Evolutionary conservation across 2,113 vertebrate species (phyloP).

Genomic region (Anolis carolinensis): DNA sequence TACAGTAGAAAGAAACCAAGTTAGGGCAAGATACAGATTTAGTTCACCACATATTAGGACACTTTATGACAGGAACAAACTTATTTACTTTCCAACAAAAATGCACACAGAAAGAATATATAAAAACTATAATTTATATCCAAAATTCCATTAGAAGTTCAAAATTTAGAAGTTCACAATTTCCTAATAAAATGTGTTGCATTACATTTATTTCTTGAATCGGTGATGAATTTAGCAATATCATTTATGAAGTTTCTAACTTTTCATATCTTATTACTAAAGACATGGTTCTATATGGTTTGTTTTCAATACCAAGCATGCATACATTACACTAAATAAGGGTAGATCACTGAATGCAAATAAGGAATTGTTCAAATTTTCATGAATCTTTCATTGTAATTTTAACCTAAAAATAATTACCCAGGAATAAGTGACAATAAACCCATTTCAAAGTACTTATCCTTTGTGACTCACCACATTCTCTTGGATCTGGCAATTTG

Average conservation of each 20-base stretch:
- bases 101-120: neutral
- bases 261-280: neutral
- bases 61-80: neutral
- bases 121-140: neutral
- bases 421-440: neutral
- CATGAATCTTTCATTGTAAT: neutral
- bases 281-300: neutral
- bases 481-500: slow-evolving; percentile 96
- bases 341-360: neutral
- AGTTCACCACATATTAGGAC: neutral
- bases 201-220: neutral
- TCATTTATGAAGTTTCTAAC: neutral
- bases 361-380: neutral
- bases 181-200: neutral
- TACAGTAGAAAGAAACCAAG: neutral
- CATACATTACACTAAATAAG: neutral
- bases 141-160: neutral
- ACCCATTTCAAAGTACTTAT: neutral
- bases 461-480: slow-evolving; percentile 90
- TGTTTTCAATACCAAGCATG: neutral
- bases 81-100: neutral
- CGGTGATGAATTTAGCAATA: neutral
- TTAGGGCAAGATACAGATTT: neutral
- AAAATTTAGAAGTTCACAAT: neutral
- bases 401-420: slow-evolving; percentile 3